Conservation (phyloP, 2,113 vertebrate species). For the Phainopepla nitens region DNA sequence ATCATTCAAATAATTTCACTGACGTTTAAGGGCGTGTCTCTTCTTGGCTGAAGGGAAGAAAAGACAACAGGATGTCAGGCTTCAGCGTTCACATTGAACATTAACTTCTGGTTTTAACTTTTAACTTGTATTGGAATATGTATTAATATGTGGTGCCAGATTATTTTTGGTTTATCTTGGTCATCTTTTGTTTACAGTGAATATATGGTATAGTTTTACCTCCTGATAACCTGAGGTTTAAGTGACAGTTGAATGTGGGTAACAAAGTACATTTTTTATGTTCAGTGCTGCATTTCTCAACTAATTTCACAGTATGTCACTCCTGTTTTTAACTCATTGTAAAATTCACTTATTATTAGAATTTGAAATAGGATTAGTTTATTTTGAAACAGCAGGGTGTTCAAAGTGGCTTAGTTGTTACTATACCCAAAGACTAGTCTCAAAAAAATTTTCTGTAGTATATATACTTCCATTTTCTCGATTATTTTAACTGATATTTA, state of each 20-base stretch:
- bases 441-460: neutral
- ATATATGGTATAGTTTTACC: neutral
- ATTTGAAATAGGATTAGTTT: neutral
- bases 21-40: neutral
- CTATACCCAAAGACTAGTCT: neutral
- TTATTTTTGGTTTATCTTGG: neutral
- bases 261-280: neutral
- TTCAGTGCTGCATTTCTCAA: neutral
- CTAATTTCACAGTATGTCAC: neutral
- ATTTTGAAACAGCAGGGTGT: neutral
- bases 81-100: neutral
- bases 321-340: neutral
- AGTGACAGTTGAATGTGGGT: neutral
- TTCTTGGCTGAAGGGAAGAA: neutral
- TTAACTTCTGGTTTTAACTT: neutral
- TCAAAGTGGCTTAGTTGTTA: neutral
- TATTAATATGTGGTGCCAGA: neutral
- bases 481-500: neutral
- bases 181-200: neutral
- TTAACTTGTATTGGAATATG: neutral
- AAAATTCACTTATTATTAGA: neutral
- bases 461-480: neutral
- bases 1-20: neutral
- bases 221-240: neutral
- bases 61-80: neutral